Evolutionary conservation across 1,140 invertebrate genomes (phyloP).

Genomic region (Cotesia chilonis): DNA sequence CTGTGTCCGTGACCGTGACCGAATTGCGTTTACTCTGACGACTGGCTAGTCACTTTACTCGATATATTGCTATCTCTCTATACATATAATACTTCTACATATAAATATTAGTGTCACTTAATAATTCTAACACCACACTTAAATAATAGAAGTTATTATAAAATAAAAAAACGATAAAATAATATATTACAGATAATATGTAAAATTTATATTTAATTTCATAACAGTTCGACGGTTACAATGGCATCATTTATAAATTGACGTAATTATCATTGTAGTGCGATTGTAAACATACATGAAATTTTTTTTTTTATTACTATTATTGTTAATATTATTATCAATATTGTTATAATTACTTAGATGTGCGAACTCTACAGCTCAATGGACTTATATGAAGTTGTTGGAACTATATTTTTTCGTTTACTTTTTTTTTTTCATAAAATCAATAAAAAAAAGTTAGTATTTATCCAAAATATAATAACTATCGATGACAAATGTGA

Average conservation of each 20-base stretch:
- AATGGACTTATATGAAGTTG: too few relatives aligned
- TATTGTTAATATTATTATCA: too few relatives aligned
- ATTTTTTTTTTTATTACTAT: neutral
- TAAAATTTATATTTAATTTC: slow-evolving; percentile 10
- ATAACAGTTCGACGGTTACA: slow-evolving; percentile 7
- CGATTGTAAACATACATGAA: neutral
- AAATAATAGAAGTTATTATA: too few relatives aligned
- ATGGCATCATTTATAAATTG: neutral
- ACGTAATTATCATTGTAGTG: neutral
- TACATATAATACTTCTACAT: neutral
- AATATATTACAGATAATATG: neutral
- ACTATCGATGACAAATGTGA: too few relatives aligned
- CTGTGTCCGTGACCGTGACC: slow-evolving; percentile 57
- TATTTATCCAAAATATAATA: too few relatives aligned
- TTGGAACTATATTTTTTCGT: too few relatives aligned
- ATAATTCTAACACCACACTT: neutral
- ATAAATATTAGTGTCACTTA: slow-evolving; percentile 10
- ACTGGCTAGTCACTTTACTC: slow-evolving; percentile 41
- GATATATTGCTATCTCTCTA: slow-evolving; percentile 5
- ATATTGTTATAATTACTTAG: too few relatives aligned
- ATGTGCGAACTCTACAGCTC: too few relatives aligned
- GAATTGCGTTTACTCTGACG: slow-evolving; percentile 47
- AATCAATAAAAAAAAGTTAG: too few relatives aligned
- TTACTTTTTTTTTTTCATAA: too few relatives aligned
- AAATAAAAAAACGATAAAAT: too few relatives aligned